These are phyloP conservation scores for Boloria euphrosyne DNA, from an alignment of 2,888 invertebrate genomes.

Conservation along the genomic window DNA sequence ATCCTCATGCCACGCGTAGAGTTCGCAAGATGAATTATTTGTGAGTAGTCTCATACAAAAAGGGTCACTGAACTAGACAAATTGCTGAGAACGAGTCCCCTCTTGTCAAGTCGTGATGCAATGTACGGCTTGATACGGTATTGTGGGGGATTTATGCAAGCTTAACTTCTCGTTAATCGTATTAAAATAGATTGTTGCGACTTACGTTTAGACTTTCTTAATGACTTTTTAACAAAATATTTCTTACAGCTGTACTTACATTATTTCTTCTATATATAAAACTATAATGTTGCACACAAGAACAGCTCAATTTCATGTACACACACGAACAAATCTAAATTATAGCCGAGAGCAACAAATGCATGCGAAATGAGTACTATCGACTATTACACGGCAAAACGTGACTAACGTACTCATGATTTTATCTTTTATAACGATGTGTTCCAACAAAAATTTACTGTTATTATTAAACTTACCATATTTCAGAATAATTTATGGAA, in stretches of 20 bases:
- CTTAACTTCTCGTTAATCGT: conserved; percentile 52
- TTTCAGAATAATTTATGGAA: neutral
- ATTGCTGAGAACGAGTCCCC: conserved; percentile 59
- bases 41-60: conserved; percentile 56
- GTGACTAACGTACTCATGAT: conserved; percentile 54
- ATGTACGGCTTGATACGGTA: conserved; percentile 31
- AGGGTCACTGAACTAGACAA: conserved; percentile 70
- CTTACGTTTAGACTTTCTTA: no score
- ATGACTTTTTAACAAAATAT: no score
- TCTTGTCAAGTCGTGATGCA: conserved; percentile 55
- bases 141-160: conserved; percentile 58
- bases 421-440: conserved; percentile 18
- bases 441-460: conserved; percentile 13
- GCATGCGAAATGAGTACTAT: conserved; percentile 67
- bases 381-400: conserved; percentile 62
- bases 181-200: conserved; percentile 46
- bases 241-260: no score
- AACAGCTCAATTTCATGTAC: conserved; percentile 6
- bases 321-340: conserved; percentile 50
- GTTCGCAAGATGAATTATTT: conserved; percentile 65
- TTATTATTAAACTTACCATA: conserved; percentile 12
- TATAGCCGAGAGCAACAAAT: conserved; percentile 59
- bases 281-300: conserved; percentile 9
- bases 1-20: conserved; percentile 52
- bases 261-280: neutral